phyloP scores from a whole-genome alignment of 1,140 invertebrate genomes.

The Drosophila lini region DNA sequence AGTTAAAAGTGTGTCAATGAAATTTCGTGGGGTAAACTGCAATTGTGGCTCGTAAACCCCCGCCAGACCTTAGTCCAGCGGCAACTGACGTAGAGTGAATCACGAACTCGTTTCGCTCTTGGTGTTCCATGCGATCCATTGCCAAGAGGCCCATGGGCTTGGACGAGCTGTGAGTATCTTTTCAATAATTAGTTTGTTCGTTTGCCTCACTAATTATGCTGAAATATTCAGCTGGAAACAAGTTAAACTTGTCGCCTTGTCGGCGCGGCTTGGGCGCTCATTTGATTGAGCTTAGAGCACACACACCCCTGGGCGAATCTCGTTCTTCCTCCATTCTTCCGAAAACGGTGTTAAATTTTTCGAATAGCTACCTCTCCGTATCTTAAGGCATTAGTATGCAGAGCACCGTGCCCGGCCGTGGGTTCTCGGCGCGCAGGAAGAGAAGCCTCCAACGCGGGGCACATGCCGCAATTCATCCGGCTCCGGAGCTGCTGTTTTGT shows the following conservation, averaged over 20 bases:
- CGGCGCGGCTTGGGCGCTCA: constrained; percentile 16
- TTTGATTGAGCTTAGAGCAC: constrained; percentile 44
- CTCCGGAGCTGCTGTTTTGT: constrained; percentile 50
- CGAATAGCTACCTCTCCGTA: constrained; percentile 46
- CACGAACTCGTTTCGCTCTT: constrained; percentile 58
- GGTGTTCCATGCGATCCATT: constrained; percentile 20
- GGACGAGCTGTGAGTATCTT: constrained; percentile 33
- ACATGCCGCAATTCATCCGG: constrained; percentile 61
- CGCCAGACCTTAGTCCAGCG: constrained; percentile 21
- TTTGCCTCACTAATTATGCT: constrained; percentile 52
- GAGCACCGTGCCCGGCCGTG: constrained; percentile 29
- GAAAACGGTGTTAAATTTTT: constrained; percentile 69
- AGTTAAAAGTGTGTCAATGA: constrained; percentile 76
- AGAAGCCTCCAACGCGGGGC: constrained; percentile 30
- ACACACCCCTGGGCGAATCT: constrained; percentile 32
- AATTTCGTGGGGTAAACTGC: constrained; percentile 69
- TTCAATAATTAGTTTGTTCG: constrained; percentile 64
- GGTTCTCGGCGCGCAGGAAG: constrained; percentile 50
- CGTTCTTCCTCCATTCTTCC: constrained; percentile 26
- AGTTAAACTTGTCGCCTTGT: constrained; percentile 67
- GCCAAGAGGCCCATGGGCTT: constrained; percentile 15
- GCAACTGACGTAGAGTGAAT: constrained; percentile 41
- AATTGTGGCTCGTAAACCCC: constrained; percentile 53
- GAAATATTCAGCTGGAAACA: constrained; percentile 60
- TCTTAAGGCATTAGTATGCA: constrained; percentile 70